Evolutionary conservation across 2,113 vertebrate species (phyloP).

Genomic region (Salvelinus fontinalis): DNA sequence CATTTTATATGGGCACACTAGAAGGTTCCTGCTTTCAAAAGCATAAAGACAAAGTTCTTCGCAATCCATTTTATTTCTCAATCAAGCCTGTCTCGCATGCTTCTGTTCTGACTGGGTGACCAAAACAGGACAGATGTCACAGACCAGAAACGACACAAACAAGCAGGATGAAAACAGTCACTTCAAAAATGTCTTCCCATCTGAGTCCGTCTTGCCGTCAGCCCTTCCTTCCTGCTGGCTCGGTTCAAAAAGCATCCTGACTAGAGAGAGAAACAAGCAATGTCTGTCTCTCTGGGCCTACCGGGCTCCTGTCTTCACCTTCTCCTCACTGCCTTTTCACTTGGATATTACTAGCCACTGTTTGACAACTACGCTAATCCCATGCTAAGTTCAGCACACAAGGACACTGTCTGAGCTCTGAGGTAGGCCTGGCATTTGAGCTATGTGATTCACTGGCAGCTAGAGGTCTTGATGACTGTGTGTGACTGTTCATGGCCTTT

Average conservation of each 20-base stretch:
- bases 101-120: too few species aligned
- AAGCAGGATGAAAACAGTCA: slow-evolving; percentile 12
- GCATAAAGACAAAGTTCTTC: too few species aligned
- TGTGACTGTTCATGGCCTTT: not conserved
- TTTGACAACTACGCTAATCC: not conserved
- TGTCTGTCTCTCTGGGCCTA: not conserved
- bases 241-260: slow-evolving; percentile 47
- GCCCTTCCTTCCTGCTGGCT: slow-evolving; percentile 43
- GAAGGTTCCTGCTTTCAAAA: too few species aligned
- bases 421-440: too few species aligned
- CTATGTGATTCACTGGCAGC: not conserved
- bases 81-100: too few species aligned
- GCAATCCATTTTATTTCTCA: too few species aligned
- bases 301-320: not conserved
- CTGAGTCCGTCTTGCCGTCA: not conserved
- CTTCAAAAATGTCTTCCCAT: slow-evolving; percentile 12
- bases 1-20: not conserved
- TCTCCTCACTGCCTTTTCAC: not conserved
- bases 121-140: not conserved
- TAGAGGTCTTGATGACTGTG: not conserved
- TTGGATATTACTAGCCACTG: not conserved
- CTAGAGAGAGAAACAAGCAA: slow-evolving; percentile 4
- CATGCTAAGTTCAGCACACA: not conserved
- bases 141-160: not conserved
- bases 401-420: not conserved